Evolutionary conservation across 2,113 vertebrate species (phyloP).

Genomic region (Crotophaga sulcirostris): DNA sequence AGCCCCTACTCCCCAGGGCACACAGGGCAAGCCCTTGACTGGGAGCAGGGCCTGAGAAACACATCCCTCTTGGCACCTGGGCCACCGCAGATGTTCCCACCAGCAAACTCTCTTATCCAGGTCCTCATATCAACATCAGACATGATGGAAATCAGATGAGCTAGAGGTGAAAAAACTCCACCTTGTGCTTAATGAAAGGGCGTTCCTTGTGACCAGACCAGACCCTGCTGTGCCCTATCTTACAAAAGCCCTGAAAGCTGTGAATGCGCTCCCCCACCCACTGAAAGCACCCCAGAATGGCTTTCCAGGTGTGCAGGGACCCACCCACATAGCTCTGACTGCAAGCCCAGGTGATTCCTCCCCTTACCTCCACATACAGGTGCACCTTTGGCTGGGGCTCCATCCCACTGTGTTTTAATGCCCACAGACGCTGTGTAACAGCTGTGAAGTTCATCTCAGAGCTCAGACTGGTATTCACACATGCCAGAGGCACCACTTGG

Average conservation of each 20-base stretch:
- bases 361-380: fast-evolving
- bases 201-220: too few species aligned
- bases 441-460: not conserved
- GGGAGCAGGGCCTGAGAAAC: not conserved
- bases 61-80: not conserved
- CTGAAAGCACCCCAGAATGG: not conserved
- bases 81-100: fast-evolving
- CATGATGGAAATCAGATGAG: not conserved
- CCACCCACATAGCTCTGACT: fast-evolving
- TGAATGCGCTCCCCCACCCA: fast-evolving
- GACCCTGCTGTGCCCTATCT: not conserved
- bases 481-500: too few species aligned
- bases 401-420: not conserved
- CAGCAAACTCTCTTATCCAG: fast-evolving
- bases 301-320: not conserved
- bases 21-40: not conserved
- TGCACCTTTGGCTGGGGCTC: not conserved
- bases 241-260: not conserved
- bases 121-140: fast-evolving
- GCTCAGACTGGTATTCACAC: not conserved
- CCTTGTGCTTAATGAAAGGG: not conserved
- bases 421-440: too few species aligned
- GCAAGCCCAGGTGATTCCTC: not conserved
- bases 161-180: not conserved
- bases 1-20: too few species aligned